These are phyloP conservation scores for Pogonocichla stellata DNA, from an alignment of 2,113 vertebrate species.

Conservation along the genomic window DNA sequence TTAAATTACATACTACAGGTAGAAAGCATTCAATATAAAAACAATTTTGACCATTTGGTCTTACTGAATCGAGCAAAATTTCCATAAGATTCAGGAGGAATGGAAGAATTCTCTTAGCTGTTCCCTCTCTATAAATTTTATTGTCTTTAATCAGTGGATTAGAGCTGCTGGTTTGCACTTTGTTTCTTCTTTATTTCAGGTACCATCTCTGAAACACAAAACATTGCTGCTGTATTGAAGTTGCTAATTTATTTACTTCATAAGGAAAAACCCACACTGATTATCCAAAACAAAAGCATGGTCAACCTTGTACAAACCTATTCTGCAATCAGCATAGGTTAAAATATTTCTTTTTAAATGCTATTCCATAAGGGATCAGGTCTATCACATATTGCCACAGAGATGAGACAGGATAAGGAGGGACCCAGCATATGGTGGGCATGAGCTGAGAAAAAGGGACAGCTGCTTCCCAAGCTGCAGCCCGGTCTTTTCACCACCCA, in stretches of 20 bases:
- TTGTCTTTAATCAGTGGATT: not conserved
- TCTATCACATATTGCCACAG: not conserved
- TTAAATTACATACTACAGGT: not conserved
- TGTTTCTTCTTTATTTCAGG: not conserved
- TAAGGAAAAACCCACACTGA: not conserved
- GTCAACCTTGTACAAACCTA: not conserved
- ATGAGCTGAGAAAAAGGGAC: rapidly evolving
- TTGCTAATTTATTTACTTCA: not conserved
- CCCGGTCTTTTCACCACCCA: not conserved
- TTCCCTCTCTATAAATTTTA: not conserved
- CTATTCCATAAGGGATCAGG: not conserved
- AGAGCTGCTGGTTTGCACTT: not conserved
- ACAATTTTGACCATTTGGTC: not conserved
- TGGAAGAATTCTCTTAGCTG: not conserved
- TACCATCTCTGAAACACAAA: not conserved
- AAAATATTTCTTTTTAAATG: not conserved
- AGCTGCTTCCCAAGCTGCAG: not conserved
- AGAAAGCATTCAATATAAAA: not conserved
- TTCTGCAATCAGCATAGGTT: not conserved
- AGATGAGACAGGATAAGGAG: not conserved
- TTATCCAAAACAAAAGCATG: not conserved
- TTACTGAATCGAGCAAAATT: not conserved
- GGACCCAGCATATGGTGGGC: not conserved
- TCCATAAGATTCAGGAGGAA: not conserved
- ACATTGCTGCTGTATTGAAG: not conserved